Base-by-base conservation (phyloP, 35 echinoderm and acorn worm genomes). In the Chiridota heheva region DNA sequence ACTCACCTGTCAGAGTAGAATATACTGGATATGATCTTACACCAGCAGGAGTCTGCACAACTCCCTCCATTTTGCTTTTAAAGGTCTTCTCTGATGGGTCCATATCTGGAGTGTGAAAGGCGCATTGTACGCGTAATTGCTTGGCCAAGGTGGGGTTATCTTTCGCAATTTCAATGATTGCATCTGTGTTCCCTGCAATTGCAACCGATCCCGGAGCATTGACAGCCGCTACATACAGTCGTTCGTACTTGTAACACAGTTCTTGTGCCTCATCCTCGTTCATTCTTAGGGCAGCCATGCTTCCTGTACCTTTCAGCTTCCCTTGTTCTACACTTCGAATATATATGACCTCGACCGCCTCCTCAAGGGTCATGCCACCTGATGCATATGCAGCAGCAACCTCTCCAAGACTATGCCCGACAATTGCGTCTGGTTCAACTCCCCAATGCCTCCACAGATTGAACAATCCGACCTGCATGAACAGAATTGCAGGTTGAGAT, bases 341-440 rank as follows among this genome's bases (percentile, higher is more conserved):
- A 60, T 91, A 96, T 15, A 96, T 85, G 49, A 82, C 89, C 46
- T 44, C 29, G 53, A 96, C 45, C 18, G 93, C 88, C 63, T 96
- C 93, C 47, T 72, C 48, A 27, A 96, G 58, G 2, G 93, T 83
- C 57, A 96, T 49, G 27, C 87, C 93, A 58, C 93, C 93, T 44
- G 44, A 67, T 5, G 88, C 93, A 65, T 96, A 96, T 17, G 93
- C 93, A 17, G 93, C 93, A 34, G 93, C 86, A 5, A 91, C 81
- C 61, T 96, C 93, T n/a, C 93, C 93, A 42, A 96, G 83, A 56
- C 93, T 96, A 56, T 96, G 93, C 13, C 93, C 93, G 38, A 96
- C 84, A 35, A 91, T 58, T 1, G 69, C 89, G 39, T 86, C 83
- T 62, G 93, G 93, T 7, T 51, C 32, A 30, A 96, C 38, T 25